Conservation (phyloP, 2,797 vertebrate genomes). For the Diplodus sargus region DNA sequence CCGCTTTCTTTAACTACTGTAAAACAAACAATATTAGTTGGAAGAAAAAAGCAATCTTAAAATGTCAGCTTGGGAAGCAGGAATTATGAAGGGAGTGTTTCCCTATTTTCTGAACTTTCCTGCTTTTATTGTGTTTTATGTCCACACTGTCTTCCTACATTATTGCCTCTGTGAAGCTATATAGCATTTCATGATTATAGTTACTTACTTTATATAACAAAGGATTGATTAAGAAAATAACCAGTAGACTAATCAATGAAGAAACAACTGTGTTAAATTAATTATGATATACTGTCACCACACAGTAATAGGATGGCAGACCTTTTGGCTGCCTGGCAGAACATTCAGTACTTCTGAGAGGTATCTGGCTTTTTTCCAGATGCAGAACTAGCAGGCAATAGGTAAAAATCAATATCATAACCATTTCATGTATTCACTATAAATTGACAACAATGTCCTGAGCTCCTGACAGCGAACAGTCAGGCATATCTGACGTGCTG, state of each 20-base stretch:
- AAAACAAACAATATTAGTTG: background rate
- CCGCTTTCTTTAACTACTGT: background rate
- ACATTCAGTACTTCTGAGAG: background rate
- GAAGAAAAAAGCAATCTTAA: background rate
- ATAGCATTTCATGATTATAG: too few relatives aligned
- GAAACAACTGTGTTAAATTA: background rate
- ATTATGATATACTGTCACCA: too few relatives aligned
- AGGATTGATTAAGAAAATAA: background rate
- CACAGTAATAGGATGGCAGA: background rate
- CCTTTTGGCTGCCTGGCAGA: background rate
- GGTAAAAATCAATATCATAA: constrained; percentile 2
- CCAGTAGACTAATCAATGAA: background rate
- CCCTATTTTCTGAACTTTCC: too few relatives aligned
- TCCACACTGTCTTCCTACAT: too few relatives aligned
- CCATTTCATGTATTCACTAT: background rate
- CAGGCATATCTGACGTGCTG: background rate
- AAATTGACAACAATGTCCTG: background rate
- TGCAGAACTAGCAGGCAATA: background rate
- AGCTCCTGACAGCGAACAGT: background rate
- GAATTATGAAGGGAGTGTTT: background rate
- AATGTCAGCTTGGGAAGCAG: background rate
- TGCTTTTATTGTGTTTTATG: too few relatives aligned
- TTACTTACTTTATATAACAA: too few relatives aligned
- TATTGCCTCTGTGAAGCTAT: too few relatives aligned
- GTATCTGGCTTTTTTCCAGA: background rate